Base-by-base conservation (phyloP, 2,888 invertebrate species). In the Diadegma fenestrale region DNA sequence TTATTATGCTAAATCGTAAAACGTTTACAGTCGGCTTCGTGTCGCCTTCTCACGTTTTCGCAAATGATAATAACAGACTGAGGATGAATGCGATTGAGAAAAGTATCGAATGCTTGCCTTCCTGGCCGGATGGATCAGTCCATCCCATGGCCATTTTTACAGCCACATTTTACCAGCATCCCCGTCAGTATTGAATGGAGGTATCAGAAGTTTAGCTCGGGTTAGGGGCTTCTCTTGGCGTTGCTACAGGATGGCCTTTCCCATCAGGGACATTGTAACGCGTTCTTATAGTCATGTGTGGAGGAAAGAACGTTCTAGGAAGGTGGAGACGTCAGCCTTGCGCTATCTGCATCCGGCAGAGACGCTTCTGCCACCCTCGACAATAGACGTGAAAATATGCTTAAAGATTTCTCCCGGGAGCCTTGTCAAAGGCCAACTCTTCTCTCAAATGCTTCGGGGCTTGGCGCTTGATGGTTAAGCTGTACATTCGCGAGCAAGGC, bases 281-380 rank as follows among this genome's bases (percentile, higher is more conserved):
- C 73, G 76, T 82, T 54, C 66, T 80, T 76, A 78, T 41, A 80
- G 41, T 79, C 83, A 51, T 81, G 61, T 64, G 61, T 79, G 54
- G 86, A 81, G 78, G 72, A 58, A 58, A 26, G 12, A 22, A 66
- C 66, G 43, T 51, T 66, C 33, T 68, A 78, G 71, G 19, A 22
- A 22, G 51, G 51, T 80, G 68, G 73, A 48, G 71, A 79, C 80
- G 85, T 73, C 85, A 80, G 83, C 73, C 48, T 69, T 54, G 78
- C 88, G 91, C 93, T 94, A 93, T 94, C 94, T 94, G 92, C 93
- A 94, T 94, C 94, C 93, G 94, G 93, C 93, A 92, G 92, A 92
- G 91, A 91, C 92, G 90, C 88, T 81, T 77, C 58, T 54, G 37
- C 84, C 54, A 89, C 89, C 87, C 80, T 87, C 83, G 87, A 87